Evolutionary conservation across 2,888 invertebrate genomes (phyloP).

Genomic region (Lasioglossum oenotherae): DNA sequence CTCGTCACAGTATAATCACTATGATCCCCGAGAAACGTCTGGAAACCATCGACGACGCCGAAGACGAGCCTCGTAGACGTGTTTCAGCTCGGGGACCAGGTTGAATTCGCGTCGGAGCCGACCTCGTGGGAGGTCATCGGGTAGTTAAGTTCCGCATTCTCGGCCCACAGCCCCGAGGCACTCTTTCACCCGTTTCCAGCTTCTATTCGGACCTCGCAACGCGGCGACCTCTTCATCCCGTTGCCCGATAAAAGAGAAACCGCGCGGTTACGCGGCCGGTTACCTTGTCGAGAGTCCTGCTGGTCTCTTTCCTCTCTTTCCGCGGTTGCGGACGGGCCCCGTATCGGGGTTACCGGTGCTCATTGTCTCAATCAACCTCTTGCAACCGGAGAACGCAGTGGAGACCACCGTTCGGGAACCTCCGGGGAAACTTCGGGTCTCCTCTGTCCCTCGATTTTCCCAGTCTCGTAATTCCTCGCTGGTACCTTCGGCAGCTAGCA

Average conservation of each 20-base stretch:
- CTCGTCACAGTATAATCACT: conserved; percentile 17
- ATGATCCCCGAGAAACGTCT: conserved; percentile 18
- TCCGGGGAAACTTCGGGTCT: background rate
- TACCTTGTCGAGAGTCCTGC: conserved; percentile 23
- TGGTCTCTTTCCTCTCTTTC: conserved; percentile 9
- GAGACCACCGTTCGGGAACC: background rate
- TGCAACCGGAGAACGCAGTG: background rate
- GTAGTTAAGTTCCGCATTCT: conserved; percentile 82
- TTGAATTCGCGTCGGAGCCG: conserved; percentile 74
- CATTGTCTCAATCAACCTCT: conserved; percentile 6
- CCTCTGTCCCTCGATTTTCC: background rate
- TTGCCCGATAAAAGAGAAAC: conserved; percentile 50
- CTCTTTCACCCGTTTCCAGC: conserved; percentile 41
- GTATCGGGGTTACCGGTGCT: conserved; percentile 11
- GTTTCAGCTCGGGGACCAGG: conserved; percentile 33
- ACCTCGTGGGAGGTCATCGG: conserved; percentile 68
- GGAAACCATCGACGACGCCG: conserved; percentile 30
- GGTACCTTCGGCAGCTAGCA: background rate
- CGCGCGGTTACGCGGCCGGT: conserved; percentile 16
- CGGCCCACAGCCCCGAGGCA: conserved; percentile 82
- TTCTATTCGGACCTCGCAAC: conserved; percentile 47
- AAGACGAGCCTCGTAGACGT: conserved; percentile 29
- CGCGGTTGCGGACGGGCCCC: conserved; percentile 8
- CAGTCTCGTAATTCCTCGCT: background rate
- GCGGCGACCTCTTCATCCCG: conserved; percentile 47